These are phyloP conservation scores for Ochotona princeps DNA, from an alignment of 2,113 vertebrate species.

Conservation along the genomic window DNA sequence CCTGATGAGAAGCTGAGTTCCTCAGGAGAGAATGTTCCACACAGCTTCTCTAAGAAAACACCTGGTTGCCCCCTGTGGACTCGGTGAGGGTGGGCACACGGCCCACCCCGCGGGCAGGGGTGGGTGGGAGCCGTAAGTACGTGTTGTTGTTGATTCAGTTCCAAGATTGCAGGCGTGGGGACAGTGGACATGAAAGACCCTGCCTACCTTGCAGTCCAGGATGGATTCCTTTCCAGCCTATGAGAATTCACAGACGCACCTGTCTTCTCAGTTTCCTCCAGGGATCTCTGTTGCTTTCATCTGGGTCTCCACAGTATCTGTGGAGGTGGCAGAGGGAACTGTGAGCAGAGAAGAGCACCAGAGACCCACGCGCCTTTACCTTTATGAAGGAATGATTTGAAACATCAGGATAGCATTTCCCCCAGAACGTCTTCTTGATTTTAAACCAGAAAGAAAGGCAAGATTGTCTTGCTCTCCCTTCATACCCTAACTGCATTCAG, in stretches of 20 bases:
- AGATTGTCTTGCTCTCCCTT: neutral
- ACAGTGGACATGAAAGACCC: neutral
- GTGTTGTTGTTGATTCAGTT: conserved; percentile 53
- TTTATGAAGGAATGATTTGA: conserved; percentile 10
- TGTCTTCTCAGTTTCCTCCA: neutral
- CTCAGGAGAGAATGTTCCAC: conserved; percentile 79
- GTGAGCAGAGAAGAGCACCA: neutral
- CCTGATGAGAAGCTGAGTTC: conserved; percentile 84
- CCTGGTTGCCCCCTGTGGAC: conserved; percentile 62
- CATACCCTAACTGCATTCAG: neutral
- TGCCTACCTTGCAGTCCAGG: neutral
- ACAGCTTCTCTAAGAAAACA: conserved; percentile 73
- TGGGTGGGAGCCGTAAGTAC: neutral
- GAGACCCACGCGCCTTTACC: neutral
- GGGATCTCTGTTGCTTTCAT: neutral
- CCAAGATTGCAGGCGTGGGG: conserved; percentile 20
- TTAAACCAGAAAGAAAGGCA: neutral
- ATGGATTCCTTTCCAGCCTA: neutral
- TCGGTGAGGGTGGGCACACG: too few relatives aligned
- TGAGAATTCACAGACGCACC: neutral
- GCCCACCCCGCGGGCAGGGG: too few relatives aligned
- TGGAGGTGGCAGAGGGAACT: neutral
- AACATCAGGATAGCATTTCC: neutral
- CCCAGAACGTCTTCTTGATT: neutral
- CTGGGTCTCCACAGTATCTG: neutral